Percentiles rank a stretch among this genome's conserved stretches.
Conservation (phyloP, 1,140 invertebrate species). For the Bursaphelenchus mucronatus region DNA sequence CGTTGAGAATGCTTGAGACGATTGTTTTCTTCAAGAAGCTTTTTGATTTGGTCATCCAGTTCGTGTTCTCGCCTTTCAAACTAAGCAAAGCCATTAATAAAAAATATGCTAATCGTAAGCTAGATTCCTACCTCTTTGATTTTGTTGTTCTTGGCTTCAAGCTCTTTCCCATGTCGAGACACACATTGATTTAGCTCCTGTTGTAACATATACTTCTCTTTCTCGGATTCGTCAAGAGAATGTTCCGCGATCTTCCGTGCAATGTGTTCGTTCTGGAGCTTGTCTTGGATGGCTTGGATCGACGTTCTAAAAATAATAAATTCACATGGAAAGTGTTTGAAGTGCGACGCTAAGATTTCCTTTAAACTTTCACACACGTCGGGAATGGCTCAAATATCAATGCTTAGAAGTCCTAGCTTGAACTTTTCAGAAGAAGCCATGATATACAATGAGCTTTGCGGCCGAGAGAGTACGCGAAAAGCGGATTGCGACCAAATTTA, state of each 20-base stretch:
- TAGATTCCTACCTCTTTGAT: too few species aligned
- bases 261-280: slow-evolving; percentile 29
- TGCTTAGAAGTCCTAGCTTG: too few species aligned
- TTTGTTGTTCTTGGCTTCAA: too few species aligned
- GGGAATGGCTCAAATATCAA: too few species aligned
- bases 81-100: slow-evolving; percentile 9
- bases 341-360: too few species aligned
- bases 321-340: too few species aligned
- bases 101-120: neutral
- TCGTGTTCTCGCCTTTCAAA: slow-evolving; percentile 12
- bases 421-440: too few species aligned
- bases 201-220: slow-evolving; percentile 90
- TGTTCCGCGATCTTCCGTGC: slow-evolving; percentile 37
- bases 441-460: too few species aligned
- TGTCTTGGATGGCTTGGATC: slow-evolving; percentile 6
- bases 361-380: too few species aligned
- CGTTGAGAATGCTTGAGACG: neutral
- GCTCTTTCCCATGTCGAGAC: slow-evolving; percentile 76
- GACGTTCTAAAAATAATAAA: neutral
- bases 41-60: slow-evolving; percentile 13
- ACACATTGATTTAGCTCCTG: slow-evolving; percentile 83
- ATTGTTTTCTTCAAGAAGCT: slow-evolving; percentile 12
- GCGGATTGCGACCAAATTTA: too few species aligned
- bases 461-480: too few species aligned
- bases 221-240: slow-evolving; percentile 68